phyloP scores from a whole-genome alignment of 2,797 vertebrate species.

The Anabas testudineus region DNA sequence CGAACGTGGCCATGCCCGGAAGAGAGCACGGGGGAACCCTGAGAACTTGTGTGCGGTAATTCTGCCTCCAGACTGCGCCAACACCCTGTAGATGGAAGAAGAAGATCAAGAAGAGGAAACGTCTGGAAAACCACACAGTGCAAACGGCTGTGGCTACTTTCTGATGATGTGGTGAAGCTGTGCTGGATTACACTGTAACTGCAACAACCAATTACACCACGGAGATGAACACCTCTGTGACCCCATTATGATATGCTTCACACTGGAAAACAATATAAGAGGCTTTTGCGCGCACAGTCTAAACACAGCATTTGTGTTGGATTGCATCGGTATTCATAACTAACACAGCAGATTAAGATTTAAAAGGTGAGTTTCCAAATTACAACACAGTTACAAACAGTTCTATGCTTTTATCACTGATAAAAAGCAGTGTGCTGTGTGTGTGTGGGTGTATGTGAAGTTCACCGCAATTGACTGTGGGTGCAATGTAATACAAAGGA shows the following conservation, averaged over 20 bases:
- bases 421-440: neutral
- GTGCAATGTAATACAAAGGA: conserved; percentile 44
- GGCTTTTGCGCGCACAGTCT: neutral
- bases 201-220: neutral
- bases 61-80: conserved; percentile 43
- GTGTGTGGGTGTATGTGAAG: neutral
- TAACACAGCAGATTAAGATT: neutral
- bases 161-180: conserved; percentile 3
- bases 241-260: neutral
- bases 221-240: no score
- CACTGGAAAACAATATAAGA: neutral
- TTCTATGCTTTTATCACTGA: neutral
- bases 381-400: neutral
- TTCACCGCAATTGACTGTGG: neutral
- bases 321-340: neutral
- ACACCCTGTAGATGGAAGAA: conserved; percentile 29
- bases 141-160: neutral
- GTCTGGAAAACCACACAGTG: neutral
- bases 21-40: conserved; percentile 85
- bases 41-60: conserved; percentile 80
- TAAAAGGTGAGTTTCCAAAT: neutral
- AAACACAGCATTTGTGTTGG: neutral
- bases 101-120: neutral
- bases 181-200: neutral
- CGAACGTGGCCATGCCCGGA: conserved; percentile 93